These are phyloP conservation scores for Nebria brevicollis DNA, from an alignment of 2,888 invertebrate genomes.

Conservation along the genomic window DNA sequence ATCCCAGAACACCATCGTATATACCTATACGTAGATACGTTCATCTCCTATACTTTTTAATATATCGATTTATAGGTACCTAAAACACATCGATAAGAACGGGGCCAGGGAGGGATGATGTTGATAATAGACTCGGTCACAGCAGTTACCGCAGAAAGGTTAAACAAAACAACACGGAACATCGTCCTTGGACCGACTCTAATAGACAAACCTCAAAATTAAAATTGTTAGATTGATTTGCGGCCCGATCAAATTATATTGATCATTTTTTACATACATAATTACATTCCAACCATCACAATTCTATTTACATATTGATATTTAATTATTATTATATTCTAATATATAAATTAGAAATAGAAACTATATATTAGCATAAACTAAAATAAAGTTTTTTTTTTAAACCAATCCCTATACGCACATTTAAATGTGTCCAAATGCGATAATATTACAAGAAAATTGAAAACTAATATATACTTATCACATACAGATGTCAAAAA, in stretches of 20 bases:
- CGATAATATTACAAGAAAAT: too few relatives aligned
- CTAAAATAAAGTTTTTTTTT: too few relatives aligned
- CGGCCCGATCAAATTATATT: slow-evolving; percentile 1
- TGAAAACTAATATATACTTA: too few relatives aligned
- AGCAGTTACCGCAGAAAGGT: slow-evolving; percentile 1
- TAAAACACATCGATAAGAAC: background rate
- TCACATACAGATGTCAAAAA: too few relatives aligned
- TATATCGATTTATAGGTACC: background rate
- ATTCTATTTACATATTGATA: slow-evolving; percentile 24
- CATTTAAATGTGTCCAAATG: too few relatives aligned
- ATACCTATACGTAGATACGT: background rate
- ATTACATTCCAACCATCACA: slow-evolving; percentile 4
- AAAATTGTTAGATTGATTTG: background rate
- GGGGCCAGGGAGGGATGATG: background rate
- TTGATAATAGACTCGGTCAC: background rate
- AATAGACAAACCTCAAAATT: background rate
- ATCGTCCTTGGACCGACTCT: background rate
- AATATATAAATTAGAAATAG: too few relatives aligned
- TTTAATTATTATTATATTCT: slow-evolving; percentile 13
- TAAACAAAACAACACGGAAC: background rate
- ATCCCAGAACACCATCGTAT: background rate
- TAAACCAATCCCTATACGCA: too few relatives aligned
- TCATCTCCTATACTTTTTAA: background rate
- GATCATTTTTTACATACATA: slow-evolving; percentile 6
- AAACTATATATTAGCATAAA: too few relatives aligned